Percentiles rank a stretch among this genome's conserved stretches.
Conservation (phyloP, 37 sponge, comb jelly and placozoan species). For the Cladorhizidae sp. region DNA sequence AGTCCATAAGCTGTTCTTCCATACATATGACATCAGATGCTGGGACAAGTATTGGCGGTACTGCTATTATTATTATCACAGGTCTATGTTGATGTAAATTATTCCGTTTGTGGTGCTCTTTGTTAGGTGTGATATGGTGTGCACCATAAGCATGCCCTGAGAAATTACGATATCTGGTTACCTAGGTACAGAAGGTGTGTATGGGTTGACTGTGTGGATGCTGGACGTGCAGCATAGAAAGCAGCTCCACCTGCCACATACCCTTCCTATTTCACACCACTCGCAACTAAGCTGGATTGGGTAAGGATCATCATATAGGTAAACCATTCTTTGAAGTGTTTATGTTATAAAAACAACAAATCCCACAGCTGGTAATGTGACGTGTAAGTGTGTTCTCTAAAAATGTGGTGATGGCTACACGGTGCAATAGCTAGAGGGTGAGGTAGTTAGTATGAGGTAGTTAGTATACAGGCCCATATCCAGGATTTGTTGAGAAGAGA, state of each 20-base stretch:
- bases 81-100: no score
- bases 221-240: slow-evolving; percentile 47
- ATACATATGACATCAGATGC: no score
- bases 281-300: slow-evolving; percentile 69
- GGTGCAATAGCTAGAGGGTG: no score
- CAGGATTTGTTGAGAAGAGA: no score
- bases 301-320: slow-evolving; percentile 5
- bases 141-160: not conserved
- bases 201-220: slow-evolving; percentile 47
- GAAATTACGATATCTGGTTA: not conserved
- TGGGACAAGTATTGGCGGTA: no score
- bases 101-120: no score
- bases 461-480: no score
- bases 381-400: not conserved
- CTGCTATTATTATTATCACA: no score
- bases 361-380: not conserved
- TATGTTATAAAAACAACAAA: no score
- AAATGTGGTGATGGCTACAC: no score
- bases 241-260: slow-evolving; percentile 58
- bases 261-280: slow-evolving; percentile 55
- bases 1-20: no score
- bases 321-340: not conserved
- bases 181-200: slow-evolving; percentile 50
- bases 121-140: slow-evolving; percentile 4
- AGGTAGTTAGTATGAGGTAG: no score